Base-by-base conservation (phyloP, 1,140 invertebrate species). In the Microvelia longipes region DNA sequence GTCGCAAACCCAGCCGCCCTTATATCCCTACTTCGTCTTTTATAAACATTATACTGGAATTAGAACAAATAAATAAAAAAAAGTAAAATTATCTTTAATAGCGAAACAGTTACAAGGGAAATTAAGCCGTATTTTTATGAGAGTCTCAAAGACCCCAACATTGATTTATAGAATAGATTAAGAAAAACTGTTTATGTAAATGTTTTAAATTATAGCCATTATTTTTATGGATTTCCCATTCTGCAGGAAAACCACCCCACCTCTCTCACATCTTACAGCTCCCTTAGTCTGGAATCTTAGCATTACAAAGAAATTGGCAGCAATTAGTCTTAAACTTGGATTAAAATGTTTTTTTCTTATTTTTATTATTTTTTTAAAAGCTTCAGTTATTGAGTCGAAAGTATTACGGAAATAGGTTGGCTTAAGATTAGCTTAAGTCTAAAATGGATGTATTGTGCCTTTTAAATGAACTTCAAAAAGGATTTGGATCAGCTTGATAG, bases 21-120 rank as follows among this genome's bases (percentile, higher is more conserved):
- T n/a, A n/a, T n/a, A n/a, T n/a, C n/a, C n/a, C n/a, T n/a, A n/a
- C n/a, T n/a, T n/a, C n/a, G n/a, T n/a, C n/a, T n/a, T n/a, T n/a
- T n/a, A n/a, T n/a, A n/a, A n/a, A n/a, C n/a, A n/a, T n/a, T n/a
- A n/a, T n/a, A n/a, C 63, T 24, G 5, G 50, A 15, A 69, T 64
- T 35, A 15, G 68, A 64, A 64, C 70, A n/a, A 28, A 71, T 71
- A 71, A 71, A 71, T 71, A 71, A 71, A n/a, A 61, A 67, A 71
- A 68, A 50, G 35, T 35, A 66, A 71, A 71, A 71, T 71, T 68
- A 71, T 66, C 70, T 71, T 14, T 68, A 71, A 71, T 67, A 66
- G 66, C 60, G 67, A 27, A 68, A 68, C 70, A 68, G 70, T 71
- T 69, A 68, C 60, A 68, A 61, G 62, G 65, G 28, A 69, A 71